Base-by-base conservation (phyloP, 2,797 vertebrate species). In the Austrolebias charrua region DNA sequence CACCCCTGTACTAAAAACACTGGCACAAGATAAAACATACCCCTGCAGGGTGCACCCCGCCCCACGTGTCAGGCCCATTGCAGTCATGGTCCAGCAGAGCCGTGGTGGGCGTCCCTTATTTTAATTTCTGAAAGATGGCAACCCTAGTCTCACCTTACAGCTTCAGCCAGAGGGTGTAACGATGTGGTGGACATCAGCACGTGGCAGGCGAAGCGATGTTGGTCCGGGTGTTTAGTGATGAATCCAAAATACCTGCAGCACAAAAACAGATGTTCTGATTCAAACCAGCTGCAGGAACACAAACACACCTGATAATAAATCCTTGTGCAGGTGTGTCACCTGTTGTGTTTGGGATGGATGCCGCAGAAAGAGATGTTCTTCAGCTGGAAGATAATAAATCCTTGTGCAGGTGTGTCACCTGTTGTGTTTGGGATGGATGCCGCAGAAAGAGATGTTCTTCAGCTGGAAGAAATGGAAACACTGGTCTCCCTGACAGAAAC, bases 331-430 rank as follows among this genome's bases (percentile, higher is more conserved):
- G 24, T 45, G 55, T 14, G 15, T 94, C 76, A 97, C 96, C 94
- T 96, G 91, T 91, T 98, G 90, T 96, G 95, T 76, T 95, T 95
- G 55, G 96, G 97, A 81, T 98, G 97, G 83, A 95, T 97, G 71
- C 97, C 96, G 0, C 97, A 98, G 90, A 98, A 98, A 0, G 97
- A 98, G 81, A 98, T 95, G 88, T 98, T 98, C 90, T 98, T 98
- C 92, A 98, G 82, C 91, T 98, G 95, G 89, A 98, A 98, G 89
- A 96, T n/a, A n/a, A n/a, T n/a, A n/a, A n/a, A n/a, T n/a, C n/a
- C n/a, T 24, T 5, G 7, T 16, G 4, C 3, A 29, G 24, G 24
- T 45, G 55, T 14, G 15, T 94, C 76, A 97, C 96, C 94, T 96
- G 91, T 91, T 98, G 90, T 96, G 95, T 76, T 95, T 95, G 55